Conservation (phyloP, 2,113 vertebrate genomes). For the Brachypodius melanocephalos region DNA sequence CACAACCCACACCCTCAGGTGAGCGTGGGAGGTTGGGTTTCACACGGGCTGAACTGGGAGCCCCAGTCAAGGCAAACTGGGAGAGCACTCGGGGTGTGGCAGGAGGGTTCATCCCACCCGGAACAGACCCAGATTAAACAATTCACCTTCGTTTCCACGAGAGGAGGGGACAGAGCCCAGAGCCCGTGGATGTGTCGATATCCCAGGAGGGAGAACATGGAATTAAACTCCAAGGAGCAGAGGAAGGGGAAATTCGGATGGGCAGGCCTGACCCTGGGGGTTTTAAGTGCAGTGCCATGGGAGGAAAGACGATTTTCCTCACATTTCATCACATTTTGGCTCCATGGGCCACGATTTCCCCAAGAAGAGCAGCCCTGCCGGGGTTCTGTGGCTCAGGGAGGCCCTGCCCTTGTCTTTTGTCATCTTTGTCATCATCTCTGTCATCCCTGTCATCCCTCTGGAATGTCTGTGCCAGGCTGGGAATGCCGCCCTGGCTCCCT, state of each 20-base stretch:
- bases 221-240: not conserved
- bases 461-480: not conserved
- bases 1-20: no score
- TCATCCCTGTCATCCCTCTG: not conserved
- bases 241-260: not conserved
- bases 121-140: not conserved
- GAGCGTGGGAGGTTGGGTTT: not conserved
- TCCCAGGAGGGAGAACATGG: not conserved
- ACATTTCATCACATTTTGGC: not conserved
- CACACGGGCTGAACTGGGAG: not conserved
- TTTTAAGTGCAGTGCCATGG: no score
- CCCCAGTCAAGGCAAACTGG: not conserved
- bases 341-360: not conserved
- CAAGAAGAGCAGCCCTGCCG: not conserved
- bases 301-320: not conserved
- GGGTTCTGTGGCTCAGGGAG: not conserved
- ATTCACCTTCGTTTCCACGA: not conserved
- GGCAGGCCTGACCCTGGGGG: not conserved
- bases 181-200: not conserved
- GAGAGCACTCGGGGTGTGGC: no score
- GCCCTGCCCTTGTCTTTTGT: not conserved
- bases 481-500: not conserved
- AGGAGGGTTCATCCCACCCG: not conserved
- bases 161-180: not conserved
- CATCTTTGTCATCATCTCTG: not conserved